Evolutionary conservation across 2,113 vertebrate genomes (phyloP), one percentile per base, ranked within the genome.

Genomic region (Daubentonia madagascariensis): DNA sequence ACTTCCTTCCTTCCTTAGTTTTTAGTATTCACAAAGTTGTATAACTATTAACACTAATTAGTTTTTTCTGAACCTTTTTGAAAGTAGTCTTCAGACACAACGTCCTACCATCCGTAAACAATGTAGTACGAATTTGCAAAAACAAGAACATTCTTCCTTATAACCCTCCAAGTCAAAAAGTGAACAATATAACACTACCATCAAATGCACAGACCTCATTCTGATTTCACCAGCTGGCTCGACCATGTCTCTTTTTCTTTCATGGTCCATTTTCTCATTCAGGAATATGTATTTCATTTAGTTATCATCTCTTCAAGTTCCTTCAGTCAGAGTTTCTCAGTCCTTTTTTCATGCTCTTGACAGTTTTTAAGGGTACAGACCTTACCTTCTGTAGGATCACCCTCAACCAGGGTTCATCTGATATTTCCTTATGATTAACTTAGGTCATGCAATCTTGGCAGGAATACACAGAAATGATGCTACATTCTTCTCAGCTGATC

Each of bases 41-140:
- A 2, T 52, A 75, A 40, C n/a, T 85, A 11, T 72, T 22, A 48
- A 14, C 11, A 73, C n/a, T 76, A 59, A 30, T 59, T 63, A 30
- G 11, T 37, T 40, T 95, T 94, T 32, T 81, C 68, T 86, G 67
- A 95, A 70, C 23, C 28, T 78, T 67, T 94, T 89, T 89, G 83
- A 92, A 80, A 91, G 9, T 67, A 83, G 54, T 61, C 18, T 89
- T 92, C 25, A 72, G 48, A 63, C 22, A 30, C 28, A 40, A 45
- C 32, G 18, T 59, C n/a, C 40, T 2, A 23, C 45, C 32, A 68
- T 20, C 61, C 18, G 30, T 93, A 68, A 91, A 43, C 40, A 70
- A 76, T 65, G 13, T 50, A 13, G 16, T 20, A 3, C 54, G 8
- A 61, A 48, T 85, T 81, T 94, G 52, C 1, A 10, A 85, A 94